phyloP scores from a whole-genome alignment of 2,797 vertebrate species.

The Urophycis tenuis region DNA sequence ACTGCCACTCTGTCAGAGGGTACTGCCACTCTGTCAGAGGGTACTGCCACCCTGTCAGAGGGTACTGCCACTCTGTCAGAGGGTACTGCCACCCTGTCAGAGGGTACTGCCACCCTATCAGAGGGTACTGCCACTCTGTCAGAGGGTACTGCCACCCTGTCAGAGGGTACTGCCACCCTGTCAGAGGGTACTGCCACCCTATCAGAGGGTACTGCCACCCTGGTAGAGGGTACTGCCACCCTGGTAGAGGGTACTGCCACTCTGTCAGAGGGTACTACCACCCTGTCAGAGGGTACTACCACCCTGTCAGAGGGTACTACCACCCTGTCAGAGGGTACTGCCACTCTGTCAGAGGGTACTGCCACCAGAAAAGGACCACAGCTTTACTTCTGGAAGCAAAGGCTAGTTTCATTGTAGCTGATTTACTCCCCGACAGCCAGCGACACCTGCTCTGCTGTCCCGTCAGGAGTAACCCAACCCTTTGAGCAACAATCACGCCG shows the following conservation, averaged over 20 bases:
- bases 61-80: no score
- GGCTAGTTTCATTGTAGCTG: neutral
- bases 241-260: no score
- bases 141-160: neutral
- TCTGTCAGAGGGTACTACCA: no score
- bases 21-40: neutral
- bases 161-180: neutral
- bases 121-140: neutral
- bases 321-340: neutral
- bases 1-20: neutral
- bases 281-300: no score
- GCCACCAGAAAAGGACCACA: neutral
- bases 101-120: neutral
- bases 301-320: neutral
- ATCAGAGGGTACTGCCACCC: neutral
- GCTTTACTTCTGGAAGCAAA: neutral
- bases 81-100: no score
- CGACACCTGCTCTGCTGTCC: neutral
- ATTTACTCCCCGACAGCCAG: neutral
- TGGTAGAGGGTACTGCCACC: neutral
- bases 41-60: neutral
- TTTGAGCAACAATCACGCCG: no score
- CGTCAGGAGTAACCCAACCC: neutral
- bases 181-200: neutral
- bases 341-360: neutral